Base-by-base conservation (phyloP, 2,797 vertebrate species). In the Pogoniulus pusillus region DNA sequence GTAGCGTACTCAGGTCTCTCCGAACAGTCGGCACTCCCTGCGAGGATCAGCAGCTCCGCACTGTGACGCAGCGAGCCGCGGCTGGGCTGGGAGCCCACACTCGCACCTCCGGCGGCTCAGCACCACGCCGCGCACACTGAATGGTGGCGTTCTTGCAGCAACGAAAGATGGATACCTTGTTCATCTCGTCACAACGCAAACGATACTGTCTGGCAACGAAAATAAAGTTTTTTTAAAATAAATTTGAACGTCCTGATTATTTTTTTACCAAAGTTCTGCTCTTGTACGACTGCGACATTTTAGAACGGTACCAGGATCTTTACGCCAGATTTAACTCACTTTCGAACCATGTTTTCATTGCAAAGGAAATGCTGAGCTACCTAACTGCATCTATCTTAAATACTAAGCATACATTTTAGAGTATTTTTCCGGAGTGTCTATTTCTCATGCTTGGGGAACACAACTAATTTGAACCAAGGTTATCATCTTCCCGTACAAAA, bases 71-170 rank as follows among this genome's bases (percentile, higher is more conserved):
- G 20, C 16, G 41, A n/a, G 32, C 5, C 1, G 16, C 1, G 26
- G 49, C 6, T 64, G 39, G 41, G 39, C 34, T 64, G 37, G 8
- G 53, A 66, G 41, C 20, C 1, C 53, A 35, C 0, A 2, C 51
- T 59, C 1, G 1, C 6, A 3, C 2, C 4, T 60, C 30, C 16
- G 1, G 19, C 34, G 8, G 43, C 26, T 76, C 53, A 34, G 10
- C 20, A 49, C 35, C 7, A 3, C 4, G 0, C 11, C 9, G 2
- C 4, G 6, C 1, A 1, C 22, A 35, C 63, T 32, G 62, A 34
- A 65, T 1, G n/a, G 11, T 30, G 75, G 13, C 35, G 47, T 37
- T 79, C 76, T 7, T 32, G 30, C 70, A 73, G 60, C 45, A 37
- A 39, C 18, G 23, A 23, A 16, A 76, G 41, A 45, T 1, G 13